Conservation (phyloP, 2,888 invertebrate genomes). For the Calameuta pallipes region DNA sequence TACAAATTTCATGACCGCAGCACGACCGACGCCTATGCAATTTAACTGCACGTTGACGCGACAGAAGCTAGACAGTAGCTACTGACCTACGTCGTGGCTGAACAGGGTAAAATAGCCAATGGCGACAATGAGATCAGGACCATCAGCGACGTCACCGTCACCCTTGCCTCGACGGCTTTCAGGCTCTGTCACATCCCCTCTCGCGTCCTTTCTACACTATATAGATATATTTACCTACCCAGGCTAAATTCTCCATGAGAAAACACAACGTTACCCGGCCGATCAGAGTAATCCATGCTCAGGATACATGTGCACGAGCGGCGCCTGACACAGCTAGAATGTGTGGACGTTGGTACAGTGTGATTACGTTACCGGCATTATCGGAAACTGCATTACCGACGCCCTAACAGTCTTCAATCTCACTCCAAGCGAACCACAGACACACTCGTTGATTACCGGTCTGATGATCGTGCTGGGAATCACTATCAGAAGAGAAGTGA, state of each 20-base stretch:
- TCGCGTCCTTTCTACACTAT: background rate
- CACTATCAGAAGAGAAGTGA: background rate
- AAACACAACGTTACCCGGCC: constrained; percentile 29
- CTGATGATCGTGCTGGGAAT: background rate
- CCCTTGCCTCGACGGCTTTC: background rate
- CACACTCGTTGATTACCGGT: constrained; percentile 3
- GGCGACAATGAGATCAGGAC: background rate
- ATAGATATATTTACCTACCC: background rate
- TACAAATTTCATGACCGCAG: background rate
- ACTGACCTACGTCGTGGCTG: background rate
- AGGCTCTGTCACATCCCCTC: background rate
- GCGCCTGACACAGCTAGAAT: background rate
- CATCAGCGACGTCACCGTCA: background rate
- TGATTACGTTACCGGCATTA: constrained; percentile 50
- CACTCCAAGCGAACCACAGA: background rate
- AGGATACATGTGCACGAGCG: constrained; percentile 25
- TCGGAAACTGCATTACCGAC: constrained; percentile 57
- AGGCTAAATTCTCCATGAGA: background rate
- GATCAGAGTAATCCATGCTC: constrained; percentile 31
- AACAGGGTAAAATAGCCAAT: background rate
- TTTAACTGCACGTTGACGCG: background rate
- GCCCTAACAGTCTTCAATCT: constrained; percentile 19
- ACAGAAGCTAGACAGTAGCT: background rate
- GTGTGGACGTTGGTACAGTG: constrained; percentile 23
- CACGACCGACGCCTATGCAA: background rate